These are phyloP conservation scores for Pantelozetes paolii DNA, from an alignment of 2,888 invertebrate genomes.

Conservation along the genomic window DNA sequence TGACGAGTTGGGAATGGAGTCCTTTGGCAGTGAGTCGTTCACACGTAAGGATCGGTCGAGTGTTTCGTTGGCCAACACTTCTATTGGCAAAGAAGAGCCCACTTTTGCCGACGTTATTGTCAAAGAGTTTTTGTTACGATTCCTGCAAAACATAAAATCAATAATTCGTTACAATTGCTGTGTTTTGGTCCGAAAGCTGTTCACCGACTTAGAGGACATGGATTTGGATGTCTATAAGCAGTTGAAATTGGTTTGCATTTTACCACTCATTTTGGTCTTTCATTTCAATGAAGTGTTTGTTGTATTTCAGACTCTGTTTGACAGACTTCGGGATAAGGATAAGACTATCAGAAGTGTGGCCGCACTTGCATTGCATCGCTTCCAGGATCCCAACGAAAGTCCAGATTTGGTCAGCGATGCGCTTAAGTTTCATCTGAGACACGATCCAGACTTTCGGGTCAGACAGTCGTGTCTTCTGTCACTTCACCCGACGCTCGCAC, in stretches of 20 bases:
- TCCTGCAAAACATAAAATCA: not conserved
- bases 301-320: not conserved
- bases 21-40: slow-evolving; percentile 31
- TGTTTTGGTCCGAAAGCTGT: slow-evolving; percentile 23
- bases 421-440: slow-evolving; percentile 66
- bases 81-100: not conserved
- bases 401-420: slow-evolving; percentile 68
- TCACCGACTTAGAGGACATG: slow-evolving; percentile 34
- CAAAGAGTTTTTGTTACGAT: slow-evolving; percentile 17
- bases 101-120: not conserved
- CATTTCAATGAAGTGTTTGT: not conserved
- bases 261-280: not conserved
- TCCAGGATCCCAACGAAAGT: slow-evolving; percentile 72
- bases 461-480: slow-evolving; percentile 65
- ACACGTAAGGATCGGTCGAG: not conserved
- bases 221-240: slow-evolving; percentile 29
- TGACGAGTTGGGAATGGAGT: slow-evolving; percentile 52
- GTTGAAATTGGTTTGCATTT: slow-evolving; percentile 11
- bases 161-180: slow-evolving; percentile 27
- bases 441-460: slow-evolving; percentile 71
- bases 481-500: slow-evolving; percentile 67
- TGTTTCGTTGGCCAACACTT: not conserved
- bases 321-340: slow-evolving; percentile 60
- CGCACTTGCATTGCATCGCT: slow-evolving; percentile 68
- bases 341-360: slow-evolving; percentile 74